Conservation (phyloP, 2,113 vertebrate genomes). For the Chitala chitala region DNA sequence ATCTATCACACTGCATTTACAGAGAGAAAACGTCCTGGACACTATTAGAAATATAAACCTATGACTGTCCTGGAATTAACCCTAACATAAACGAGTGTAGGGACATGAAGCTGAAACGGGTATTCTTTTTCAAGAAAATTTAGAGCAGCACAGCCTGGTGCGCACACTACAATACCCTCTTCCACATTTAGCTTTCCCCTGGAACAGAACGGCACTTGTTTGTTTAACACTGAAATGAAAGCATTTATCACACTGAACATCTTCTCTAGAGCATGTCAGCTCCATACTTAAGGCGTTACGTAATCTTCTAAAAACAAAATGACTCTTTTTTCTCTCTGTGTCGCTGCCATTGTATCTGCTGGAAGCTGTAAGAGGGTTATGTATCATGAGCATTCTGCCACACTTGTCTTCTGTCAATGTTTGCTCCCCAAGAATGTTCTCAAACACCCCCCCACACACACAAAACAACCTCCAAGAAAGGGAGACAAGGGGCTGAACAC, state of each 20-base stretch:
- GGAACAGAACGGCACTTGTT: no score
- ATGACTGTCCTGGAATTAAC: no score
- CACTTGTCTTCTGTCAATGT: conserved; percentile 9
- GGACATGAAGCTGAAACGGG: no score
- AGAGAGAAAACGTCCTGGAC: background rate
- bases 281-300: background rate
- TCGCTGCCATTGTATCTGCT: background rate
- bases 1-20: background rate
- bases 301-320: conserved; percentile 9
- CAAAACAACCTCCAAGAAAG: background rate
- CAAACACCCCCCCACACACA: background rate
- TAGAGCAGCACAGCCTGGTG: no score
- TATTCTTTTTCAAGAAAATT: no score
- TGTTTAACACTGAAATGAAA: background rate
- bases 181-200: no score
- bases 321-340: background rate
- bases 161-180: no score
- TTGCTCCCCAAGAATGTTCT: background rate
- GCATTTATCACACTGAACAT: background rate
- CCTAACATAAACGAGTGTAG: no score
- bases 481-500: background rate
- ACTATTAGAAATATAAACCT: background rate
- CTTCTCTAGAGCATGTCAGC: background rate
- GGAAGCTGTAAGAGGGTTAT: background rate
- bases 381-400: background rate